These are phyloP conservation scores for Eriosoma lanigerum DNA, from an alignment of 1,140 invertebrate species.

Conservation along the genomic window DNA sequence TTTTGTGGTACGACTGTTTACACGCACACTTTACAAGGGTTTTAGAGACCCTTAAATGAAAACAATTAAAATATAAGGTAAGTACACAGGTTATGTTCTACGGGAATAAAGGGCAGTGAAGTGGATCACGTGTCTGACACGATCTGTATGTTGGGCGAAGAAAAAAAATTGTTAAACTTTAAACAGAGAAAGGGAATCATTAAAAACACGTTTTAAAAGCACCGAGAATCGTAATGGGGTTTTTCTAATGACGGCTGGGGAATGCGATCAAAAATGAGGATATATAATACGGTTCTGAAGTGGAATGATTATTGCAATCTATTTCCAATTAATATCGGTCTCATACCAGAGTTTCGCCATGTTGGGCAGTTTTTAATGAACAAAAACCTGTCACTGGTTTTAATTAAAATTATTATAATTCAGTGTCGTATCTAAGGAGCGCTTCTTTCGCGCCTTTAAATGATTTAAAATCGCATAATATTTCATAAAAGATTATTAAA, in stretches of 20 bases:
- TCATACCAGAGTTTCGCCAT: constrained; percentile 36
- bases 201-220: constrained; percentile 50
- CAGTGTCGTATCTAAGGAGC: constrained; percentile 47
- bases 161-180: constrained; percentile 49
- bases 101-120: constrained; percentile 16
- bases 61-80: constrained; percentile 44
- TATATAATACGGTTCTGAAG: constrained; percentile 31
- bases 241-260: constrained; percentile 47
- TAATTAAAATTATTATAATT: constrained; percentile 52
- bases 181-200: constrained; percentile 38
- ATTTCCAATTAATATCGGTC: constrained; percentile 52
- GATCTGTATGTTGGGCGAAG: not conserved
- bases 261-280: constrained; percentile 50
- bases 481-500: constrained; percentile 46
- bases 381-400: constrained; percentile 48
- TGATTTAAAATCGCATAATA: constrained; percentile 46
- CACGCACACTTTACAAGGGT: not conserved
- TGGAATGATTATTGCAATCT: constrained; percentile 51
- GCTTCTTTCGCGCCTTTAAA: constrained; percentile 10
- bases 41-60: constrained; percentile 25
- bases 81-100: constrained; percentile 33
- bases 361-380: constrained; percentile 48
- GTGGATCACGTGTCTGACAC: constrained; percentile 47
- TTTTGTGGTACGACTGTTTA: constrained; percentile 23
- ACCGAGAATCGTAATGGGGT: constrained; percentile 39